Evolutionary conservation across 1,140 invertebrate species (phyloP).

Genomic region (Drosophila equinoxialis): DNA sequence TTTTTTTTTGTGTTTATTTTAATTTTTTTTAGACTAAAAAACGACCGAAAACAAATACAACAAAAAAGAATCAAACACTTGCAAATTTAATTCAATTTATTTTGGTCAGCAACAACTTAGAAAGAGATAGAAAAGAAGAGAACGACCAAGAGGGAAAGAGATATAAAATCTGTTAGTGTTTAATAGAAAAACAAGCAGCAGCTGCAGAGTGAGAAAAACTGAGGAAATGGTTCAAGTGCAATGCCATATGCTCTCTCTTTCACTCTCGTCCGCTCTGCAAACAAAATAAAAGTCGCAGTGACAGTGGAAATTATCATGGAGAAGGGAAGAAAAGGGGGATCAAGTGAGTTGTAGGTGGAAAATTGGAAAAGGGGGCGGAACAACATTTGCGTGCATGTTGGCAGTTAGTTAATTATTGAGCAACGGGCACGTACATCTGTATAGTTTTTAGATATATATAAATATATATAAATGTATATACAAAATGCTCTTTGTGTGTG

Average conservation of each 20-base stretch:
- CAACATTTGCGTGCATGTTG: conserved; percentile 70
- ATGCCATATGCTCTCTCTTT: conserved; percentile 44
- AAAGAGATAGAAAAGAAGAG: background rate
- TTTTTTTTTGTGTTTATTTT: conserved; percentile 31
- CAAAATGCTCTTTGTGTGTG: conserved; percentile 25
- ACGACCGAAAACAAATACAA: background rate
- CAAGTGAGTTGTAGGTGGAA: background rate
- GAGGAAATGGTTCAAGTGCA: conserved; percentile 65
- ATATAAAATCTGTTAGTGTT: conserved; percentile 34
- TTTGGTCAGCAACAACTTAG: conserved; percentile 23
- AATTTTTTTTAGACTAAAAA: conserved; percentile 23
- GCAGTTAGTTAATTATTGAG: conserved; percentile 78
- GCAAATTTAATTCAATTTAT: conserved; percentile 51
- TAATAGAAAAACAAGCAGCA: conserved; percentile 27
- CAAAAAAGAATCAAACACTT: conserved; percentile 37
- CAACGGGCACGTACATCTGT: conserved; percentile 60
- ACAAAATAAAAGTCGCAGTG: conserved; percentile 37
- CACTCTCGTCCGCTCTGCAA: conserved; percentile 30
- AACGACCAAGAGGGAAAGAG: background rate
- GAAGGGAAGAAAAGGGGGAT: background rate
- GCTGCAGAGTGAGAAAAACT: background rate
- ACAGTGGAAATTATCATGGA: background rate
- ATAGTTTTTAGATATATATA: background rate
- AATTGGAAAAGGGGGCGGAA: conserved; percentile 17
- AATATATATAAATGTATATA: background rate